Conservation (phyloP, 2,888 invertebrate species). For the Netelia melanura region DNA sequence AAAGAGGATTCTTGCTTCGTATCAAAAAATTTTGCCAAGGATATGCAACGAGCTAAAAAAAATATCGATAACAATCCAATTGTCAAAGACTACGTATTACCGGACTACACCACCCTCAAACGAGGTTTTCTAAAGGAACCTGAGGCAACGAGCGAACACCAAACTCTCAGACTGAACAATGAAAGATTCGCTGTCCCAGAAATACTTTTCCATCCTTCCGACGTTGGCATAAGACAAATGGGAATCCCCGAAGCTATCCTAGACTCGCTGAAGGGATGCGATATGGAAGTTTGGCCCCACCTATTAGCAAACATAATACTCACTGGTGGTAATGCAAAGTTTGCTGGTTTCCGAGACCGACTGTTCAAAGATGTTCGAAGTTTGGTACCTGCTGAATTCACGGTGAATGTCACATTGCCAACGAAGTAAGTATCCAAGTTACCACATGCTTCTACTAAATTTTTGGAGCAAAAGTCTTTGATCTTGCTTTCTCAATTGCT, state of each 20-base stretch:
- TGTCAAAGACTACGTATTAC: conserved; percentile 96
- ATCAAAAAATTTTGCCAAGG: conserved; percentile 92
- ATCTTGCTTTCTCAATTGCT: not conserved
- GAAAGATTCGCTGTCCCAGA: conserved; percentile 98
- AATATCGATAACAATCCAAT: conserved; percentile 89
- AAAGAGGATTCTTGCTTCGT: conserved; percentile 99
- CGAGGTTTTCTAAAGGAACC: conserved; percentile 90
- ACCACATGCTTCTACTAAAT: too few species aligned
- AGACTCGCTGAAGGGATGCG: conserved; percentile 91
- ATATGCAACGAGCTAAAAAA: conserved; percentile 90
- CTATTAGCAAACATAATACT: conserved; percentile 94
- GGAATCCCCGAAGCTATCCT: conserved; percentile 96
- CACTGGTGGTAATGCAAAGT: conserved; percentile 92
- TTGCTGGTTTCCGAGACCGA: conserved; percentile 94
- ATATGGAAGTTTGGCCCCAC: conserved; percentile 90
- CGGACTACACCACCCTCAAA: conserved; percentile 96
- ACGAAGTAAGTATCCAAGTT: conserved; percentile 86
- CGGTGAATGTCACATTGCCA: conserved; percentile 90
- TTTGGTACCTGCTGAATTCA: conserved; percentile 91
- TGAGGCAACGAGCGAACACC: conserved; percentile 87
- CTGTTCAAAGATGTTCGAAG: conserved; percentile 92
- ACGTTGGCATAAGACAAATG: conserved; percentile 96
- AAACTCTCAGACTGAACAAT: conserved; percentile 94
- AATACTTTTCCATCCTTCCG: conserved; percentile 96
- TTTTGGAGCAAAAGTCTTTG: not conserved